A percentile compares a stretch with the other conserved stretches of the same genome.
Conservation (phyloP, 2,797 vertebrate genomes). For the Thaleichthys pacificus region DNA sequence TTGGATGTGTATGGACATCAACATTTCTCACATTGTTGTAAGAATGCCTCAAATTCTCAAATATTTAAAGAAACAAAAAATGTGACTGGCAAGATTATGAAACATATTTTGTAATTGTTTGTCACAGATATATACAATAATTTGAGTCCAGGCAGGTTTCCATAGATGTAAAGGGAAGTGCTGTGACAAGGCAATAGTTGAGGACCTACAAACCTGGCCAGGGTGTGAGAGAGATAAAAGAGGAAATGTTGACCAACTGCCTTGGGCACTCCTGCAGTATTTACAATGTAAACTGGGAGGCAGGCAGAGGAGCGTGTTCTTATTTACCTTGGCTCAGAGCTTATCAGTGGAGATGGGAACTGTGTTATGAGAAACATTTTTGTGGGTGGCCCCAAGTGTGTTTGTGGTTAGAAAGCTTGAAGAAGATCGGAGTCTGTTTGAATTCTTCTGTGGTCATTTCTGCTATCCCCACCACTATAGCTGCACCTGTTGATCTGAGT, state of each 20-base stretch:
- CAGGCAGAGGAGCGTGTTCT: constrained; percentile 63
- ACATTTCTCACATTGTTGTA: too few relatives aligned
- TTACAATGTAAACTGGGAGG: constrained; percentile 62
- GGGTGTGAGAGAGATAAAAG: constrained; percentile 49
- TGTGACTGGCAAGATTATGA: constrained; percentile 33
- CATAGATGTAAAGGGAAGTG: constrained; percentile 14
- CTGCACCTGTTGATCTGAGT: not conserved
- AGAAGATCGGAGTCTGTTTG: constrained; percentile 44
- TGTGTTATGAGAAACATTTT: constrained; percentile 70
- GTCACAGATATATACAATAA: constrained; percentile 8
- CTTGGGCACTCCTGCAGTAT: constrained; percentile 55
- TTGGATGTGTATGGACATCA: too few relatives aligned
- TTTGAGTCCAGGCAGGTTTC: constrained; percentile 17
- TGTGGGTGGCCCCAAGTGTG: constrained; percentile 68
- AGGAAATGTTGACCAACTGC: constrained; percentile 58
- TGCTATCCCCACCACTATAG: not conserved
- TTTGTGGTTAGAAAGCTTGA: constrained; percentile 48
- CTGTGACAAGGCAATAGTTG: constrained; percentile 20
- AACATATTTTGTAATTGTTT: constrained; percentile 8
- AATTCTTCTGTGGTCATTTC: constrained; percentile 36
- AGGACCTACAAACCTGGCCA: constrained; percentile 30
- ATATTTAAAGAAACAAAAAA: too few relatives aligned
- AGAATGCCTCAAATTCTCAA: too few relatives aligned
- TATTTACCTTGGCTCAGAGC: constrained; percentile 73
- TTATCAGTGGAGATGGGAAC: constrained; percentile 71